Conservation (phyloP, 2,888 invertebrate genomes). For the Pseudanteris insignis region DNA sequence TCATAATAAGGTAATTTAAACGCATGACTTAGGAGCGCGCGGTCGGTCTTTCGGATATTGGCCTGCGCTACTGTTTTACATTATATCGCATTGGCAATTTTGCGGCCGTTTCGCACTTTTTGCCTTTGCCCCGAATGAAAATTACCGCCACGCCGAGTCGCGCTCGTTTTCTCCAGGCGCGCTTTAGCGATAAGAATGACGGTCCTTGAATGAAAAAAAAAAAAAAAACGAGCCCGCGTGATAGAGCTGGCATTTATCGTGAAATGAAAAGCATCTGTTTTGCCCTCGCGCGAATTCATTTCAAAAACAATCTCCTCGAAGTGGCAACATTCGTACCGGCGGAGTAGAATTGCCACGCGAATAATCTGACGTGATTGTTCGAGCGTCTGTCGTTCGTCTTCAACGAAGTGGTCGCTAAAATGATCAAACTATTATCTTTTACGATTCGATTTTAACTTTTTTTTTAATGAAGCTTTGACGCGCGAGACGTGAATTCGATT, state of each 20-base stretch:
- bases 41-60: slow-evolving; percentile 49
- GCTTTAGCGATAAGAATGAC: slow-evolving; percentile 22
- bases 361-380: too few relatives aligned
- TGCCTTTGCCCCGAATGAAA: slow-evolving; percentile 43
- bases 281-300: too few relatives aligned
- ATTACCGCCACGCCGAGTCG: slow-evolving; percentile 30
- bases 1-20: slow-evolving; percentile 65
- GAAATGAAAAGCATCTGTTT: slow-evolving; percentile 28
- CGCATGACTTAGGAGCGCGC: slow-evolving; percentile 61
- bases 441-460: too few relatives aligned
- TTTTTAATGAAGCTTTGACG: too few relatives aligned
- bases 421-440: too few relatives aligned
- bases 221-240: slow-evolving; percentile 7
- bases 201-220: slow-evolving; percentile 2
- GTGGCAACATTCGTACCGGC: slow-evolving; percentile 18
- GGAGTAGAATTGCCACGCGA: too few relatives aligned
- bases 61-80: slow-evolving; percentile 41
- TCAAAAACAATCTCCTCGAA: too few relatives aligned
- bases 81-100: slow-evolving; percentile 31
- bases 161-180: slow-evolving; percentile 21
- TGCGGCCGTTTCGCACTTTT: slow-evolving; percentile 43
- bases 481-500: too few relatives aligned
- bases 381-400: too few relatives aligned
- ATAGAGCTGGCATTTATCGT: slow-evolving; percentile 21
- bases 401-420: too few relatives aligned